phyloP scores from a whole-genome alignment of 2,888 invertebrate species.

The Hirtodrosophila alboralis region DNA sequence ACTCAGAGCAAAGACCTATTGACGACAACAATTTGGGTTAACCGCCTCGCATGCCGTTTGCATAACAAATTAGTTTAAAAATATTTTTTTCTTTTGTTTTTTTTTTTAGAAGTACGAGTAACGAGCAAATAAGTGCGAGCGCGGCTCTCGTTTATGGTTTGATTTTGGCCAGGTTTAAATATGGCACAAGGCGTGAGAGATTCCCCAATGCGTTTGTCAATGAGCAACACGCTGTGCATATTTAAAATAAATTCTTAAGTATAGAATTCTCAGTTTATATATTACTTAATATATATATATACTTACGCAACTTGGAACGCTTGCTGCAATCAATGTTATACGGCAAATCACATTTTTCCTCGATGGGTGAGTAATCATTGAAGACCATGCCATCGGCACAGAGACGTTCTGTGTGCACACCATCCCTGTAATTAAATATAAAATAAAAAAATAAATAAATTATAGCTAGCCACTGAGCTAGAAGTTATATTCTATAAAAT shows the following conservation, averaged over 20 bases:
- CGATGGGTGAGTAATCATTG: slow-evolving; percentile 91
- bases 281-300: slow-evolving; percentile 11
- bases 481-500: not conserved
- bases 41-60: slow-evolving; percentile 74
- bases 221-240: slow-evolving; percentile 46
- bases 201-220: slow-evolving; percentile 18
- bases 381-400: slow-evolving; percentile 96
- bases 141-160: slow-evolving; percentile 54
- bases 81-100: slow-evolving; percentile 4
- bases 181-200: slow-evolving; percentile 33
- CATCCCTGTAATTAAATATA: slow-evolving; percentile 85
- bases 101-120: slow-evolving; percentile 28
- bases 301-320: slow-evolving; percentile 92
- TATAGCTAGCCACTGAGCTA: not conserved
- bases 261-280: no score
- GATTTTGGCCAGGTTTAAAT: slow-evolving; percentile 64
- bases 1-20: slow-evolving; percentile 55
- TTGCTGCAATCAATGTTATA: slow-evolving; percentile 93
- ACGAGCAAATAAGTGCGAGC: slow-evolving; percentile 70
- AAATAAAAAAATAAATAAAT: slow-evolving; percentile 6
- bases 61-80: slow-evolving; percentile 66
- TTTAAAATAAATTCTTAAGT: slow-evolving; percentile 25
- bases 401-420: slow-evolving; percentile 90
- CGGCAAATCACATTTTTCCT: slow-evolving; percentile 94
- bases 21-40: slow-evolving; percentile 76